Evolutionary conservation across 2,113 vertebrate species (phyloP).

Genomic region (Perca schrenkii): DNA sequence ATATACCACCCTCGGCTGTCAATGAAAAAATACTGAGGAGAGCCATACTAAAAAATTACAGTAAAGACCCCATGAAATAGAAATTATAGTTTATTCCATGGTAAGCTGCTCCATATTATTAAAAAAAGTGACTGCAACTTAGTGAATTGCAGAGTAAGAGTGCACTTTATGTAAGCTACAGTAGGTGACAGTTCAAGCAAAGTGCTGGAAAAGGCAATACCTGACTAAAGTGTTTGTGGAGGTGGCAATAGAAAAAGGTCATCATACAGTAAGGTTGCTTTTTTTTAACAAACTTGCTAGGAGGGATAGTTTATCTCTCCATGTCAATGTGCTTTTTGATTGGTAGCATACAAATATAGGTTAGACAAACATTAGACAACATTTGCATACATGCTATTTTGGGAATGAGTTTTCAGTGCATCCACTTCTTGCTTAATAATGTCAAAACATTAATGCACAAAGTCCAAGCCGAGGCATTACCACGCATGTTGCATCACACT

Average conservation of each 20-base stretch:
- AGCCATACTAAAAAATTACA: conserved; percentile 14
- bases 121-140: conserved; percentile 29
- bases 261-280: conserved; percentile 22
- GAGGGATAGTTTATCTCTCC: not conserved
- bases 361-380: not conserved
- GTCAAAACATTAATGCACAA: conserved; percentile 11
- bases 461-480: conserved; percentile 1
- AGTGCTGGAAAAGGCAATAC: conserved; percentile 44
- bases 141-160: conserved; percentile 28
- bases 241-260: conserved; percentile 30
- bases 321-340: not conserved
- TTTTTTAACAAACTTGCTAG: conserved; percentile 21
- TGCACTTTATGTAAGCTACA: conserved; percentile 54
- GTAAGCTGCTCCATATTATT: conserved; percentile 28
- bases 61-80: conserved; percentile 31
- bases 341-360: conserved; percentile 10
- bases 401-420: not conserved
- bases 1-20: conserved; percentile 11
- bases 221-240: conserved; percentile 55
- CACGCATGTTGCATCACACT: conserved; percentile 30
- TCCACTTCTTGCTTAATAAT: conserved; percentile 7
- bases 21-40: conserved; percentile 17
- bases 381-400: not conserved
- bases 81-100: conserved; percentile 53
- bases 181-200: conserved; percentile 49